phyloP scores from a whole-genome alignment of 2,888 invertebrate genomes.

The Stegana nigrithorax region DNA sequence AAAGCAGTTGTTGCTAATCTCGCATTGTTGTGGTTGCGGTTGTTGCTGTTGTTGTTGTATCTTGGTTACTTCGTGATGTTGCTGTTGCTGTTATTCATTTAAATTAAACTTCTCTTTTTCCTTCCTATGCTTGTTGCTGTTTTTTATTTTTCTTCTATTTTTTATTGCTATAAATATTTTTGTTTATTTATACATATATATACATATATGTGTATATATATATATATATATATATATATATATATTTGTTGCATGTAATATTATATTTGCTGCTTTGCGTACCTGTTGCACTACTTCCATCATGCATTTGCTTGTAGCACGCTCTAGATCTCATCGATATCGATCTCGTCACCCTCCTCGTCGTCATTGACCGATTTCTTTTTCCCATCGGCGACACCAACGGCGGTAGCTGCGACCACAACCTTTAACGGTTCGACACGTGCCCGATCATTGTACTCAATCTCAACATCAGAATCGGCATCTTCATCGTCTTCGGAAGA shows the following conservation, averaged over 20 bases:
- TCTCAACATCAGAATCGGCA: constrained; percentile 75
- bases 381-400: constrained; percentile 48
- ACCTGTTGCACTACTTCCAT: neutral
- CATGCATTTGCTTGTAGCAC: constrained; percentile 13
- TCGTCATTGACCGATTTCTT: constrained; percentile 75
- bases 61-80: neutral
- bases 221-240: neutral
- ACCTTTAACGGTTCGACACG: constrained; percentile 80
- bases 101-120: too few relatives aligned
- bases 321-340: constrained; percentile 90
- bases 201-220: too few relatives aligned
- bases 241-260: neutral
- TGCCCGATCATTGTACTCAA: constrained; percentile 91
- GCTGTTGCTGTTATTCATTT: too few relatives aligned
- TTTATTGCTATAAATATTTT: neutral
- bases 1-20: neutral
- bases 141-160: constrained; percentile 4
- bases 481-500: constrained; percentile 74
- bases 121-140: too few relatives aligned
- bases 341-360: constrained; percentile 85
- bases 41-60: neutral
- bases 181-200: neutral
- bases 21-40: neutral
- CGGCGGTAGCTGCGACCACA: constrained; percentile 70
- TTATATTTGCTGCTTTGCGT: neutral